Evolutionary conservation across 2,797 vertebrate genomes (phyloP), one percentile per base, ranked within the genome.

Genomic region (Dryobates pubescens): DNA sequence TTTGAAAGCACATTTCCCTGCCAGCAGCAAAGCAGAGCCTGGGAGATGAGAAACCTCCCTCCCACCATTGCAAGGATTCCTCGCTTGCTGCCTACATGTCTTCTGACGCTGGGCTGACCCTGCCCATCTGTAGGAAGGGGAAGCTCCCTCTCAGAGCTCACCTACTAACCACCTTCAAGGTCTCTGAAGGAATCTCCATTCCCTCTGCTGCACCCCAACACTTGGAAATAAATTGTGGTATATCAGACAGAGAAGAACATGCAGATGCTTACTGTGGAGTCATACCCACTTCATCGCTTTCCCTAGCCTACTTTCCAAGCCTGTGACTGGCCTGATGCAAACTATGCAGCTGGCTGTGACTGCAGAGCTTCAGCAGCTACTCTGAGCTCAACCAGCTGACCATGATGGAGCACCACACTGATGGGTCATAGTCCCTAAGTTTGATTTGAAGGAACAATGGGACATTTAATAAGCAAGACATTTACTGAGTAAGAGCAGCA

Each of bases 1-100:
- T 93, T 94, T 95, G 85, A 95, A 95, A 95, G 90, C 87, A 88
- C 88, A 88, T 91, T 96, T 93, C 82, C 80, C 87, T 95, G 90
- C 87, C 91, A 94, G 92, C 82, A 93, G 89, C 87, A 65, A 82
- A 73, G 78, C 54, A 56, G 81, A 86, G 80, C 90, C 54, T 0
- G 0, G 54, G 67, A 96, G 70, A 86, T 47, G 79, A 96, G 94
- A 88, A 94, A 76, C 29, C 82, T 95, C 76, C 86, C 38, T 86
- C 90, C 53, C 67, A 92, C 73, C 77, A 23, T 4, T 9, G 45
- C 93, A 51, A 88, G 90, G 90, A 89, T 74, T 94, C 83, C 76
- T 89, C 2, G 4, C 49, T 77, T 2, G 1, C 90, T 91, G 87
- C 91, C 90, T 3, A 64, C 38, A 2, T 13, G 27, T 78, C 88